phyloP scores from a whole-genome alignment of 2,888 invertebrate species.

The Pseudococcus longispinus region DNA sequence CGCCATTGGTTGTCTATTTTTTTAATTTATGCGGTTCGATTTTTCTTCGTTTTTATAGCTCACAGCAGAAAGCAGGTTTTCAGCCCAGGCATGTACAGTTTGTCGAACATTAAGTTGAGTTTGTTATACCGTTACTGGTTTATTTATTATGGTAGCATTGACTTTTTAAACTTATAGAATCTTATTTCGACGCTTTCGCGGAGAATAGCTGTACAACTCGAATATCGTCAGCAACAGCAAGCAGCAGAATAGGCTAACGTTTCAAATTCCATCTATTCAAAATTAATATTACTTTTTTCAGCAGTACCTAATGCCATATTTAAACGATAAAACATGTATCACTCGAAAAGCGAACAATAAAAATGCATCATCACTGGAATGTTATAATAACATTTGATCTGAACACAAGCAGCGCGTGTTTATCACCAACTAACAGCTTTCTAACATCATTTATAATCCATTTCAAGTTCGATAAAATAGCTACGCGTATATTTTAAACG shows the following conservation, averaged over 20 bases:
- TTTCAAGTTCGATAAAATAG: conserved; percentile 18
- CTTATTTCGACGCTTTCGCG: background rate
- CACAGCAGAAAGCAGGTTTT: background rate
- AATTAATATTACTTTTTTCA: background rate
- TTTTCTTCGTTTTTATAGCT: conserved; percentile 34
- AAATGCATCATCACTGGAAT: conserved; percentile 38
- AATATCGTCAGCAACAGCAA: background rate
- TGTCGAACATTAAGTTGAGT: background rate
- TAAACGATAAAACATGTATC: conserved; percentile 44
- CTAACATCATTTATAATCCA: conserved; percentile 32
- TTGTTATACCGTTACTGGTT: background rate
- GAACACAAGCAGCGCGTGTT: conserved; percentile 23
- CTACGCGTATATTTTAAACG: background rate
- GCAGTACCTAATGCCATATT: background rate
- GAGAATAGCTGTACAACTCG: background rate
- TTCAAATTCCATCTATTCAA: background rate
- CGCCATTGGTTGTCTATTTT: conserved; percentile 22
- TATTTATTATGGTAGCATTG: background rate
- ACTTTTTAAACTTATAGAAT: background rate
- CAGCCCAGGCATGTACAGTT: background rate
- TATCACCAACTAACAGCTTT: conserved; percentile 37
- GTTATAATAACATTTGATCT: conserved; percentile 23
- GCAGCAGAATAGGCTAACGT: background rate
- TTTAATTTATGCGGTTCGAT: conserved; percentile 45
- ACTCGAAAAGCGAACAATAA: conserved; percentile 35